Conservation (phyloP, 2,797 vertebrate species). For the Neoniphon sammara region DNA sequence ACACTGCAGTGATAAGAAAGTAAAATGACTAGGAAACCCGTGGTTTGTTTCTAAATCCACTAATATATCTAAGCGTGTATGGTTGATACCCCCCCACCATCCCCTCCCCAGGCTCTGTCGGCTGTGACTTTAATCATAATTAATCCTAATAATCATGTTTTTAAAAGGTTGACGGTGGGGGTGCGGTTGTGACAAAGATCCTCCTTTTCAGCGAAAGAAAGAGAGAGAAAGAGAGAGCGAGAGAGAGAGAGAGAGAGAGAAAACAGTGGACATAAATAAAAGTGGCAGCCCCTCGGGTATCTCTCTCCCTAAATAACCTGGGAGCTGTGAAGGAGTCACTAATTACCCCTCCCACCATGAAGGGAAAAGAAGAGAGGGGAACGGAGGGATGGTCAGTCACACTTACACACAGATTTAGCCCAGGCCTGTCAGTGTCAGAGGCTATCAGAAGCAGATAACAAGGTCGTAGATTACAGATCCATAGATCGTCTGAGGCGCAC, state of each 20-base stretch:
- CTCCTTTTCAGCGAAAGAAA: conserved; percentile 50
- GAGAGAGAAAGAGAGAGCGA: conserved; percentile 34
- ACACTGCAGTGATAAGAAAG: conserved; percentile 51
- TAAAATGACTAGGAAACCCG: conserved; percentile 54
- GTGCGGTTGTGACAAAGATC: conserved; percentile 68
- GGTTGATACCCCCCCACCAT: no score
- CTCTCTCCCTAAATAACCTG: conserved; percentile 81
- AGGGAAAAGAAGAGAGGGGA: conserved; percentile 36
- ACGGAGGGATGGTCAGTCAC: conserved; percentile 61
- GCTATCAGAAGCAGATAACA: conserved; percentile 71
- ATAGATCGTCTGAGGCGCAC: conserved; percentile 66
- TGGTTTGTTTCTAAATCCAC: conserved; percentile 64
- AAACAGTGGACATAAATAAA: conserved; percentile 77
- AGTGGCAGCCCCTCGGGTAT: conserved; percentile 77
- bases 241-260: conserved; percentile 37
- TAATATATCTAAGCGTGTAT: conserved; percentile 51
- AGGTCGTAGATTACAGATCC: conserved; percentile 61
- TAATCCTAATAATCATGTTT: conserved; percentile 77
- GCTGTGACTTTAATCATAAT: conserved; percentile 75
- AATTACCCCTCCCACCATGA: conserved; percentile 75
- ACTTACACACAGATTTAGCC: conserved; percentile 66
- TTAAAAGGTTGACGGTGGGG: conserved; percentile 59
- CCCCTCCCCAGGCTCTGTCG: conserved; percentile 54
- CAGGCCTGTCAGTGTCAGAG: conserved; percentile 63
- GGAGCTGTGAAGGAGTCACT: conserved; percentile 78